Evolutionary conservation across 2,888 invertebrate species (phyloP), one percentile per base, ranked within the genome.

Genomic region (Parelbella ahira): DNA sequence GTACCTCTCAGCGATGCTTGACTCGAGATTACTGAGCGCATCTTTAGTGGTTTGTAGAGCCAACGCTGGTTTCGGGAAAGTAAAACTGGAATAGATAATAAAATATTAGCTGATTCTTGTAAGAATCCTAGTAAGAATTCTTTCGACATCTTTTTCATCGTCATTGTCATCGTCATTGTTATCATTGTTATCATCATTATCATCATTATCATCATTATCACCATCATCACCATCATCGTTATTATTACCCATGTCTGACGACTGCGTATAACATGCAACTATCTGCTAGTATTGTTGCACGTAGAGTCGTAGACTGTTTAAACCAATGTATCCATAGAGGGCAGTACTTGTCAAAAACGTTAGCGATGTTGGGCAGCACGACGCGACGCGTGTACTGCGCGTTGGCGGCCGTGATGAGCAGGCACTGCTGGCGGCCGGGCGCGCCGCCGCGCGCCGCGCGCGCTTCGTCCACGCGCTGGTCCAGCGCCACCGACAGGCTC

Each of bases 391-490:
- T 95, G 71, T 95, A 96, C 47, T 93, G 92, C 67, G 96, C 96
- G 77, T 98, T 97, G 54, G 97, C 95, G 47, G 96, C 89, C 36
- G 96, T 94, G 46, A 97, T 93, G 25, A 98, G 88, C 52, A 97
- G 89, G 42, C 94, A 90, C 58, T 93, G 93, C 69, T 95, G 95
- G 93, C 94, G 94, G 33, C 90, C 89, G 34, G 89, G 84, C 9
- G 78, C 70, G 79, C 20, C 79, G 63, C 38, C 66, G 37, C 42
- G 55, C 54, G 37, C 38, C 7, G 50, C 59, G 23, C 42, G 44
- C 18, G 56, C 30, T 49, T 73, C 75, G 49, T 81, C 77, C 39
- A 79, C 28, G 0, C 68, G 68, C 59, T 86, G 87, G 47, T 84
- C 86, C 28, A 88, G 57, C 1, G 83, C 81, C 37, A 83, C 83